Conservation (phyloP, 1,140 invertebrate species). For the Drosophila kanapiae region DNA sequence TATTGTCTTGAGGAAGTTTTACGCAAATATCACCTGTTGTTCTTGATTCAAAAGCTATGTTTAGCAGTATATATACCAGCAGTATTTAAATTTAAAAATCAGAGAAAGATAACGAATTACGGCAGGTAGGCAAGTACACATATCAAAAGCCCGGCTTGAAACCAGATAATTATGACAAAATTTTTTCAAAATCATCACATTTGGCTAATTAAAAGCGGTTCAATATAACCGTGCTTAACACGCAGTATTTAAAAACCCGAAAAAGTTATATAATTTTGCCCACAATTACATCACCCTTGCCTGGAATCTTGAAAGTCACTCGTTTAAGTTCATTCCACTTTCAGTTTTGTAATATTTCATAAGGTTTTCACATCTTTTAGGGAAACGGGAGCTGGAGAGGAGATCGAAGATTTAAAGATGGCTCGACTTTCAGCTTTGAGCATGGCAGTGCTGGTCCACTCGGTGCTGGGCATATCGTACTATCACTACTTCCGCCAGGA, state of each 20-base stretch:
- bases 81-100: too few relatives aligned
- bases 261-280: neutral
- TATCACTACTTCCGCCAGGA: conserved; percentile 59
- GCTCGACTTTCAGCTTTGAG: conserved; percentile 47
- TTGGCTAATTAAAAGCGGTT: too few relatives aligned
- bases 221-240: neutral
- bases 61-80: too few relatives aligned
- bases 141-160: too few relatives aligned
- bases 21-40: too few relatives aligned
- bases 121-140: too few relatives aligned
- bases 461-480: conserved; percentile 67
- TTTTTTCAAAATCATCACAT: too few relatives aligned
- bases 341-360: neutral
- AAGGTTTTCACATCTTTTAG: neutral
- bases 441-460: conserved; percentile 59
- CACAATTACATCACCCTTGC: neutral
- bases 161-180: too few relatives aligned
- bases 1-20: too few relatives aligned
- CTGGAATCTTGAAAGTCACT: too few relatives aligned
- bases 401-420: conserved; percentile 22
- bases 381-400: conserved; percentile 1
- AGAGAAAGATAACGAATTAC: too few relatives aligned
- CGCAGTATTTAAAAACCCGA: neutral
- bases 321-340: conserved; percentile 1
- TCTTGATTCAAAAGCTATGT: too few relatives aligned